A percentile compares a stretch with the other conserved stretches of the same genome.
Evolutionary conservation across 2,888 invertebrate species (phyloP).

Genomic region (Lysandra bellargus): DNA sequence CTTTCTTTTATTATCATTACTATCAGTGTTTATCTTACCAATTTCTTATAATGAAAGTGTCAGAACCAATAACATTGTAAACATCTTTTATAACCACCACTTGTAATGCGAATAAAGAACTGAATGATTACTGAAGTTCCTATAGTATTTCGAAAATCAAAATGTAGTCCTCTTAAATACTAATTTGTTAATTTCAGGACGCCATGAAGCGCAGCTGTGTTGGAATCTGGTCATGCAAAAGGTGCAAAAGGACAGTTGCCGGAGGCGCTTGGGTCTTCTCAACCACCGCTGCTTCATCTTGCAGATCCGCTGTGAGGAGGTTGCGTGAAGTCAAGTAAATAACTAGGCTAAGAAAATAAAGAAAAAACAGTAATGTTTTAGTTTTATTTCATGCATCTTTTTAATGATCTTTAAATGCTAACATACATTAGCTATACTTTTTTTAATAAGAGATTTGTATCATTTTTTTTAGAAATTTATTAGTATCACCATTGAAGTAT

Average conservation of each 20-base stretch:
- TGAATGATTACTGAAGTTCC: no score
- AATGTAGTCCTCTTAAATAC: not conserved
- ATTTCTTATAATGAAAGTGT: no score
- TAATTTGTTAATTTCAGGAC: constrained; percentile 83
- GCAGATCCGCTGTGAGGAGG: constrained; percentile 97
- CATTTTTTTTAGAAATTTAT: no score
- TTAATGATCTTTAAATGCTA: not conserved
- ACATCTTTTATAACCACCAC: no score
- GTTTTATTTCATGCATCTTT: constrained; percentile 43
- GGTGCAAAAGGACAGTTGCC: constrained; percentile 97
- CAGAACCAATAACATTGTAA: no score
- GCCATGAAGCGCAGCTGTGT: constrained; percentile 98
- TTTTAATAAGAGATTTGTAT: not conserved
- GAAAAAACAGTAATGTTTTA: constrained; percentile 52
- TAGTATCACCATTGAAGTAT: no score
- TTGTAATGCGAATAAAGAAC: no score
- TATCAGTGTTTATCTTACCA: not conserved
- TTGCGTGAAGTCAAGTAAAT: constrained; percentile 89
- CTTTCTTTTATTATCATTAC: not conserved
- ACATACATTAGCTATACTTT: not conserved
- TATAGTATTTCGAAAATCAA: no score
- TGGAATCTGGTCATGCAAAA: constrained; percentile 99
- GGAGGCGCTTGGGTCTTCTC: constrained; percentile 99
- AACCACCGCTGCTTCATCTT: constrained; percentile 98
- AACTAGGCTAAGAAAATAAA: constrained; percentile 71